Evolutionary conservation across 2,113 vertebrate genomes (phyloP).

Genomic region (Cynoglossus semilaevis): DNA sequence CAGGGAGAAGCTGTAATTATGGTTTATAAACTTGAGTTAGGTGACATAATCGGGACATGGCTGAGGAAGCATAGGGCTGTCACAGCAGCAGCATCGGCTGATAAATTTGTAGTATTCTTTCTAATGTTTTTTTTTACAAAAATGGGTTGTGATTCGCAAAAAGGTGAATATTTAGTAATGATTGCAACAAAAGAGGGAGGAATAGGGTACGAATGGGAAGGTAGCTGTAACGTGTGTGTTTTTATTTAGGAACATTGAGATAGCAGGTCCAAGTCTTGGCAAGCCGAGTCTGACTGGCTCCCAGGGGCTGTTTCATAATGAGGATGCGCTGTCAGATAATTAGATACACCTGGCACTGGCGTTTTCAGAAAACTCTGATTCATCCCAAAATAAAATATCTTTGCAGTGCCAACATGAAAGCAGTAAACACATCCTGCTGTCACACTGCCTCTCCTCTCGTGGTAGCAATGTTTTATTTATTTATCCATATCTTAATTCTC

Average conservation of each 20-base stretch:
- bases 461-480: slow-evolving; percentile 73
- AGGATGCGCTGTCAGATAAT: slow-evolving; percentile 76
- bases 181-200: neutral
- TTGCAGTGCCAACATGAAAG: slow-evolving; percentile 63
- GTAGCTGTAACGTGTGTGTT: slow-evolving; percentile 9
- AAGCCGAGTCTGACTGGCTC: slow-evolving; percentile 37
- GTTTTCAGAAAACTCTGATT: slow-evolving; percentile 68
- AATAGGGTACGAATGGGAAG: slow-evolving; percentile 6
- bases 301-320: slow-evolving; percentile 67
- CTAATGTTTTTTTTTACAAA: too few species aligned
- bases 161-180: slow-evolving; percentile 1
- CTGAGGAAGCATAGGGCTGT: slow-evolving; percentile 49
- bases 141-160: neutral
- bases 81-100: slow-evolving; percentile 51
- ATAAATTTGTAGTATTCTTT: slow-evolving; percentile 21
- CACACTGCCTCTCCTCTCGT: slow-evolving; percentile 56
- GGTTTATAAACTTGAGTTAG: slow-evolving; percentile 68
- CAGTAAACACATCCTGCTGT: slow-evolving; percentile 46
- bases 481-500: slow-evolving; percentile 59
- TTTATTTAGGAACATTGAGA: slow-evolving; percentile 51
- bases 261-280: slow-evolving; percentile 53
- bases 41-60: slow-evolving; percentile 73
- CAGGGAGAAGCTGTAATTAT: slow-evolving; percentile 65
- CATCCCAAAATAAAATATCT: slow-evolving; percentile 70
- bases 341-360: slow-evolving; percentile 74